Conservation (phyloP, 1,140 invertebrate species). For the Drusus annulatus region DNA sequence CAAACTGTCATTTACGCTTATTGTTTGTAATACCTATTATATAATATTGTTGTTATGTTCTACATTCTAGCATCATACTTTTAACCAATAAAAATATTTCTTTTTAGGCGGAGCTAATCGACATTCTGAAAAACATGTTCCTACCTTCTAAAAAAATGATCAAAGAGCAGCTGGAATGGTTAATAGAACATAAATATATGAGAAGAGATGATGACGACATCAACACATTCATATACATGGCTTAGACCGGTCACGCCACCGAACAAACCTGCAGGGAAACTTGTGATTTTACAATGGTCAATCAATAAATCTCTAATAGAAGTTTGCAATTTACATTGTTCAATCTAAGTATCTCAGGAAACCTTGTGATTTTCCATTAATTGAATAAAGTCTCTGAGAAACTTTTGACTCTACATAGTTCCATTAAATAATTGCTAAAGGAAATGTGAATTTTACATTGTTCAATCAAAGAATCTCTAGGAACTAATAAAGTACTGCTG, state of each 20-base stretch:
- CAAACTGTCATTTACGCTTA: not conserved
- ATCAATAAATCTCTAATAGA: not conserved
- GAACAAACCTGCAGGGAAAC: not conserved
- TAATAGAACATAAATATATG: conserved; percentile 99
- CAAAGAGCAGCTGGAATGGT: conserved; percentile 99
- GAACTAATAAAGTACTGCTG: conserved; percentile 39
- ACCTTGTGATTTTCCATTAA: conserved; percentile 4
- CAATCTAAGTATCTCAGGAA: not conserved
- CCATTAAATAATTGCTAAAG: not conserved
- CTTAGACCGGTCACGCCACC: conserved; percentile 62
- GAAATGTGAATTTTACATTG: not conserved
- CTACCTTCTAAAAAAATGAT: conserved; percentile 99
- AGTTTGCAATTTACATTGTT: not conserved
- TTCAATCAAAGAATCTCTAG: conserved; percentile 35
- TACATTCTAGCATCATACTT: too few relatives aligned
- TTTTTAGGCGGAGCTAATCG: conserved; percentile 89
- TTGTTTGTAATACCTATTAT: too few relatives aligned
- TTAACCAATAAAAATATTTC: too few relatives aligned
- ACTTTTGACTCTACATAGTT: too few relatives aligned
- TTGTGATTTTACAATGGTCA: not conserved
- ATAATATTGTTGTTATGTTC: too few relatives aligned
- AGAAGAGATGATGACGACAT: conserved; percentile 96
- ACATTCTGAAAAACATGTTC: conserved; percentile 99
- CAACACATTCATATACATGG: conserved; percentile 98
- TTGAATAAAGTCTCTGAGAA: not conserved